Evolutionary conservation across 1,140 invertebrate species (phyloP), one percentile per base, ranked within the genome.

Genomic region (Nixonia krombeini): DNA sequence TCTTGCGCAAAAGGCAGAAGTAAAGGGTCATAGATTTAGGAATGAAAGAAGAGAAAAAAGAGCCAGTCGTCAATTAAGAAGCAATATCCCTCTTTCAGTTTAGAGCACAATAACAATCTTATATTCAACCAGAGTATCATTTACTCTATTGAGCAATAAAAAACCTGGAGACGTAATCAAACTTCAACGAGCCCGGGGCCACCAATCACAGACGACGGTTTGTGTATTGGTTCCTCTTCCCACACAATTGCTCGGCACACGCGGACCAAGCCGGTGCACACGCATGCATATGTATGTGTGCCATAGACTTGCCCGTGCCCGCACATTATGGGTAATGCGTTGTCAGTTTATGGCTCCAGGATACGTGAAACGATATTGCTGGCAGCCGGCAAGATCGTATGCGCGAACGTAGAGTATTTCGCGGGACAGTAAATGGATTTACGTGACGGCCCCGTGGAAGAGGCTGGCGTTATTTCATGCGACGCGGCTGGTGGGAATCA

Each of bases 101-200:
- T n/a, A n/a, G n/a, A n/a, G n/a, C n/a, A n/a, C n/a, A n/a, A n/a
- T n/a, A n/a, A n/a, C n/a, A n/a, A n/a, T n/a, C n/a, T n/a, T n/a
- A n/a, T n/a, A n/a, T n/a, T n/a, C n/a, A n/a, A n/a, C n/a, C n/a
- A n/a, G n/a, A n/a, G n/a, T n/a, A n/a, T n/a, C n/a, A n/a, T n/a
- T n/a, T n/a, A 52, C 40, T 53, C 50, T 44, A 53, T 53, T 44
- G 50, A 53, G 18, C 17, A 12, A 45, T 45, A 55, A 55, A 55
- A 55, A 42, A 25, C 31, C 29, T 37, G 16, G 41, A 55, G 41
- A 26, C 23, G 51, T 41, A 46, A 55, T 55, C 51, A 46, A 41
- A 45, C 41, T 45, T 45, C 26, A 55, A 55, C 35, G 41, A 46
- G 41, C 51, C 21, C 31, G 10, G 21, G 17, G 17, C 41, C 29